Base-by-base conservation (phyloP, 1,140 invertebrate genomes). In the Drosophila hydei region DNA sequence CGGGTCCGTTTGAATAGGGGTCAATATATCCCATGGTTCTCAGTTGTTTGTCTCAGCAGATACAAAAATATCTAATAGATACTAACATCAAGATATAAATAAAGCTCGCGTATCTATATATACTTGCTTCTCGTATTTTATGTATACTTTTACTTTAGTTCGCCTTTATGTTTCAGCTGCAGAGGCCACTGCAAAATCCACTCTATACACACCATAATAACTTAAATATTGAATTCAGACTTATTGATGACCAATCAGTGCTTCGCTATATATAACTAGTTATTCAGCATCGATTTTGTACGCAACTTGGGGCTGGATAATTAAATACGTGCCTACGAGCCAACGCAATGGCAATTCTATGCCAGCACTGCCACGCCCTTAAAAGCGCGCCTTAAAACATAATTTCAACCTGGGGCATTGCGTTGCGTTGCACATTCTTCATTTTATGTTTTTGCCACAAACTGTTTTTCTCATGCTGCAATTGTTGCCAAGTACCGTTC, bases 401-500 rank as follows among this genome's bases (percentile, higher is more conserved):
- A 75, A 87, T 75, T 80, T 80, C 59, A 80, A 81, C 69, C 77
- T 75, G 55, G 33, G 30, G 30, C 23, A 59, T 16, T 42, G 48
- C 25, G 14, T 16, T 42, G 48, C 25, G 14, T 51, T 16, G 73
- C 68, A 45, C 72, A 72, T 84, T 84, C 68, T 75, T 80, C 62
- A 75, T 83, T 38, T 75, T 58, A 42, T 55, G 69, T 7, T 61
- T 23, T 60, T 74, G 79, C 79, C 75, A 84, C 74, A 73, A 78
- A 72, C 75, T 67, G 60, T 80, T 75, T 87, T 81, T 87, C 78
- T 70, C 83, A 81, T 78, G 81, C 83, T 78, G 78, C 83, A 88
- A 76, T 88, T 87, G 83, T 76, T 88, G 71, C 73, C 81, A 88
- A 78, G 83, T 81, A 87, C 81, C 83, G 81, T 87, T 76, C 62